Conservation (phyloP, 2,888 invertebrate genomes). For the Chrysolina oricalcia region DNA sequence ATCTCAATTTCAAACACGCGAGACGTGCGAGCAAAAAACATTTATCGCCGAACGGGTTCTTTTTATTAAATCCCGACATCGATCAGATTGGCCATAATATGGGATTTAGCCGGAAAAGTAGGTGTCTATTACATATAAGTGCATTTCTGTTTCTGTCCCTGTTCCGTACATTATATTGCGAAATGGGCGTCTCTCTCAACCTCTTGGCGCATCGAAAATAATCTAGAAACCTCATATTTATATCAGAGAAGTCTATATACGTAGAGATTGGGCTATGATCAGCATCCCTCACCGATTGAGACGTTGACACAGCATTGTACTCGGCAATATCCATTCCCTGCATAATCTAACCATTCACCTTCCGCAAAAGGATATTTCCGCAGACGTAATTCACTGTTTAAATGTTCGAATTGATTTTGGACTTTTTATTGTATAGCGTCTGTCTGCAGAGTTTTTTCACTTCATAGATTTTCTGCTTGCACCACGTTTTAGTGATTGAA, state of each 20-base stretch:
- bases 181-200: slow-evolving; percentile 53
- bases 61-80: slow-evolving; percentile 69
- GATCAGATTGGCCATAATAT: slow-evolving; percentile 65
- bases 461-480: background rate
- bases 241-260: slow-evolving; percentile 60
- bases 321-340: slow-evolving; percentile 68
- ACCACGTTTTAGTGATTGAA: background rate
- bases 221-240: slow-evolving; percentile 61
- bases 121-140: slow-evolving; percentile 67
- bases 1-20: slow-evolving; percentile 42
- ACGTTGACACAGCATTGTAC: slow-evolving; percentile 70
- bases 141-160: slow-evolving; percentile 58
- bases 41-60: slow-evolving; percentile 65
- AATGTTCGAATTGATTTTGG: slow-evolving; percentile 62
- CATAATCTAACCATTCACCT: slow-evolving; percentile 66
- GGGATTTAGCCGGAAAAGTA: slow-evolving; percentile 63
- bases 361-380: slow-evolving; percentile 59
- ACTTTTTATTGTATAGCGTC: slow-evolving; percentile 5
- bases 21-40: slow-evolving; percentile 56
- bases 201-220: slow-evolving; percentile 58
- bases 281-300: slow-evolving; percentile 65
- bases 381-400: slow-evolving; percentile 61
- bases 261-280: slow-evolving; percentile 66
- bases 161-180: slow-evolving; percentile 35
- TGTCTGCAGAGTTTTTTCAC: background rate